A percentile compares a stretch with the other conserved stretches of the same genome.
Evolutionary conservation across 2,113 vertebrate genomes (phyloP).

Genomic region (Cottus gobio): DNA sequence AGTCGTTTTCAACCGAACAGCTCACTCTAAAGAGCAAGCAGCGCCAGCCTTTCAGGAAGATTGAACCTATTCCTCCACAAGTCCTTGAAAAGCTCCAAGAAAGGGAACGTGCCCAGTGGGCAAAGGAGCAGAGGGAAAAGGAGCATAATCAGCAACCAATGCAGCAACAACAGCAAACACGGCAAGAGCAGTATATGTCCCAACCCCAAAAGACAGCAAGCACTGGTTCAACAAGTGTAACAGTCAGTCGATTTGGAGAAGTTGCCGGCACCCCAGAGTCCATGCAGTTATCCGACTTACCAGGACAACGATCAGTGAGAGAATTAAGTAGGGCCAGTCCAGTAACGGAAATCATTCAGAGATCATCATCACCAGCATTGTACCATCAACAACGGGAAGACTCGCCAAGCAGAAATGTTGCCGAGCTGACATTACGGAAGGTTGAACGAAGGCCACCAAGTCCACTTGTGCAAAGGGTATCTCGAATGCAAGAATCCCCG

Average conservation of each 20-base stretch:
- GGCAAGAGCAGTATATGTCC: slow-evolving; percentile 45
- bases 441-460: slow-evolving; percentile 81
- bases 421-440: slow-evolving; percentile 77
- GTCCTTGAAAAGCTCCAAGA: slow-evolving; percentile 85
- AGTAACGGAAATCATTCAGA: slow-evolving; percentile 74
- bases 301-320: slow-evolving; percentile 77
- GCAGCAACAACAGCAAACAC: slow-evolving; percentile 59
- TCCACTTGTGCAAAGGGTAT: slow-evolving; percentile 81
- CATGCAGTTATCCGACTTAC: slow-evolving; percentile 80
- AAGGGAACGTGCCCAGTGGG: slow-evolving; percentile 80
- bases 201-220: slow-evolving; percentile 57
- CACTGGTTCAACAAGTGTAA: slow-evolving; percentile 47
- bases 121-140: slow-evolving; percentile 73
- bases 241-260: slow-evolving; percentile 49
- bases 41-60: slow-evolving; percentile 78
- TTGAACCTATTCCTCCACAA: slow-evolving; percentile 81
- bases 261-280: slow-evolving; percentile 71
- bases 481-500: slow-evolving; percentile 74
- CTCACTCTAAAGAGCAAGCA: slow-evolving; percentile 79
- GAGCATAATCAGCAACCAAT: slow-evolving; percentile 54
- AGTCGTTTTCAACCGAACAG: slow-evolving; percentile 87
- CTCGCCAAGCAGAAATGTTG: slow-evolving; percentile 70
- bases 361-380: slow-evolving; percentile 76
- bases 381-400: slow-evolving; percentile 68
- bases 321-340: slow-evolving; percentile 72